Conservation (phyloP, 2,888 invertebrate species). For the Amaurobius ferox region DNA sequence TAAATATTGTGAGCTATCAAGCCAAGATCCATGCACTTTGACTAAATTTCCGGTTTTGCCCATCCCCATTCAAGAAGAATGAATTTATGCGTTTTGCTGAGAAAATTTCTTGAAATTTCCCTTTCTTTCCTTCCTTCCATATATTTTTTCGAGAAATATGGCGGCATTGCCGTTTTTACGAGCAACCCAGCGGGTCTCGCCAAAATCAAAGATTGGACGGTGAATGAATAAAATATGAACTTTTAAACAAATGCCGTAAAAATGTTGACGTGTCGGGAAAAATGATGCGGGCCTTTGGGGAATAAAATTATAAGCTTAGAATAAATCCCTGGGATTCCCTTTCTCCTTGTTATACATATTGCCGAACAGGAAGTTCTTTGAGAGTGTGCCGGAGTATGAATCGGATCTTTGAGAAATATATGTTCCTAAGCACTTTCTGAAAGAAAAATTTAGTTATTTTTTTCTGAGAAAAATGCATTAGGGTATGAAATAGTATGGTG, state of each 20-base stretch:
- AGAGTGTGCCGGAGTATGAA: neutral
- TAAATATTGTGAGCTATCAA: too few relatives aligned
- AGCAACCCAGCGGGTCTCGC: constrained; percentile 10
- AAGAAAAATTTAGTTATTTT: too few relatives aligned
- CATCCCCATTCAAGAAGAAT: too few relatives aligned
- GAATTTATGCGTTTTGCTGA: constrained; percentile 33
- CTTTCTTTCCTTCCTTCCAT: constrained; percentile 5
- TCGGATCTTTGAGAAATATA: neutral
- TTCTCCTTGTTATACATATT: constrained; percentile 13
- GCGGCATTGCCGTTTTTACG: constrained; percentile 41
- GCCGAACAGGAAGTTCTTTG: neutral
- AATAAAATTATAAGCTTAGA: constrained; percentile 56
- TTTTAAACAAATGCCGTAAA: constrained; percentile 71
- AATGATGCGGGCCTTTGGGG: constrained; percentile 43
- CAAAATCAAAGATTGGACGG: constrained; percentile 67
- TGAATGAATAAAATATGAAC: constrained; percentile 70
- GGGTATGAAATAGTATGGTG: too few relatives aligned
- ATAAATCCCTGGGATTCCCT: neutral
- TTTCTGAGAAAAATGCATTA: too few relatives aligned
- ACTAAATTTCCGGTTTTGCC: constrained; percentile 34
- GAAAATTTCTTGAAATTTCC: neutral
- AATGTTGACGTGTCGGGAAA: constrained; percentile 69
- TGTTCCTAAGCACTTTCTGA: too few relatives aligned
- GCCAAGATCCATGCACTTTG: too few relatives aligned
- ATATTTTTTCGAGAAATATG: constrained; percentile 27